Conservation (phyloP, 2,797 vertebrate species). For the Psittacula derbiana region DNA sequence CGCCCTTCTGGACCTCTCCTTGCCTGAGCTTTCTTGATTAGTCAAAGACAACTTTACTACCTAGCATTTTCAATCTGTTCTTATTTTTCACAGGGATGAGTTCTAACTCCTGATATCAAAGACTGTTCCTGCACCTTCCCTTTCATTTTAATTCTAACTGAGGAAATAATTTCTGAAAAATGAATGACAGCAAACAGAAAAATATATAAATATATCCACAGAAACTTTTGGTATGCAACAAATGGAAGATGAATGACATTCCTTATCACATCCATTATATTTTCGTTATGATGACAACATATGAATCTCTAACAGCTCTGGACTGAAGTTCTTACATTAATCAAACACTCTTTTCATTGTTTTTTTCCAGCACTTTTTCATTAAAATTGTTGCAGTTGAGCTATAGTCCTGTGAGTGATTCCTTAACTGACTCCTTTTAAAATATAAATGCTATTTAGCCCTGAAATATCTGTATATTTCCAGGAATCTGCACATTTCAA, state of each 20-base stretch:
- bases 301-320: neutral
- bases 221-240: neutral
- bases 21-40: neutral
- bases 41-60: neutral
- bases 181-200: neutral
- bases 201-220: neutral
- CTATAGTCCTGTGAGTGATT: neutral
- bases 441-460: neutral
- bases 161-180: neutral
- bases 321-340: slow-evolving; percentile 16
- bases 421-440: neutral
- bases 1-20: neutral
- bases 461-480: neutral
- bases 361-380: neutral
- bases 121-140: neutral
- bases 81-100: neutral
- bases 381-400: neutral
- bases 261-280: slow-evolving; percentile 20
- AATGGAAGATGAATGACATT: neutral
- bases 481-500: neutral
- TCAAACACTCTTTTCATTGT: slow-evolving; percentile 13
- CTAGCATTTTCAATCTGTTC: neutral
- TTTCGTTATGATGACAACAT: neutral
- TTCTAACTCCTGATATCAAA: neutral
- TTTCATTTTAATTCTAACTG: neutral